phyloP scores from a whole-genome alignment of 92 coral and sea anemone genomes.

The Siderastrea siderea region DNA sequence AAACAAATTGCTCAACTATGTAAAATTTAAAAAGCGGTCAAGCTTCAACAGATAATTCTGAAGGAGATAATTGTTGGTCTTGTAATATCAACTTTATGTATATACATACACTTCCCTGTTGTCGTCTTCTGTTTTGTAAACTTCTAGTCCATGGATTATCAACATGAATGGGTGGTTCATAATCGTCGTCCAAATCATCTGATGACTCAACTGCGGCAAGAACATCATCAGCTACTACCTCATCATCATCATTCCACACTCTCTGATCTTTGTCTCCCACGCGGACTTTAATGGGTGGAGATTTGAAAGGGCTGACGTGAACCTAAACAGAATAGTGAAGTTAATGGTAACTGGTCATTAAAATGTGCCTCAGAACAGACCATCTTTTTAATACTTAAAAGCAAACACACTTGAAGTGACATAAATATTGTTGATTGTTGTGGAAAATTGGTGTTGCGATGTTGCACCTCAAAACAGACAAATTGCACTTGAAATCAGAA shows the following conservation, averaged over 20 bases:
- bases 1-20: conserved; percentile 5
- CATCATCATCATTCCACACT: conserved; percentile 90
- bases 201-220: conserved; percentile 53
- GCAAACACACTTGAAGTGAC: conserved; percentile 8
- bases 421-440: not conserved
- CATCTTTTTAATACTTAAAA: not conserved
- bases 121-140: not conserved
- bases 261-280: conserved; percentile 92
- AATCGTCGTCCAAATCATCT: conserved; percentile 83
- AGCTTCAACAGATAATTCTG: not conserved
- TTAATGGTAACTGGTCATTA: not conserved
- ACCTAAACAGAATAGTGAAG: conserved; percentile 34
- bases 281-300: conserved; percentile 91
- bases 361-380: not conserved
- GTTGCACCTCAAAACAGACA: not conserved
- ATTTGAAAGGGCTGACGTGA: conserved; percentile 85
- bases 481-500: not conserved
- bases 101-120: conserved; percentile 2
- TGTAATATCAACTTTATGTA: not conserved
- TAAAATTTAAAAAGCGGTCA: conserved; percentile 20
- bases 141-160: conserved; percentile 61
- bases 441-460: not conserved
- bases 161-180: conserved; percentile 71
- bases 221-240: conserved; percentile 72
- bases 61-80: not conserved